Base-by-base conservation (phyloP, 1,140 invertebrate genomes). In the Caenorhabditis remanei region DNA sequence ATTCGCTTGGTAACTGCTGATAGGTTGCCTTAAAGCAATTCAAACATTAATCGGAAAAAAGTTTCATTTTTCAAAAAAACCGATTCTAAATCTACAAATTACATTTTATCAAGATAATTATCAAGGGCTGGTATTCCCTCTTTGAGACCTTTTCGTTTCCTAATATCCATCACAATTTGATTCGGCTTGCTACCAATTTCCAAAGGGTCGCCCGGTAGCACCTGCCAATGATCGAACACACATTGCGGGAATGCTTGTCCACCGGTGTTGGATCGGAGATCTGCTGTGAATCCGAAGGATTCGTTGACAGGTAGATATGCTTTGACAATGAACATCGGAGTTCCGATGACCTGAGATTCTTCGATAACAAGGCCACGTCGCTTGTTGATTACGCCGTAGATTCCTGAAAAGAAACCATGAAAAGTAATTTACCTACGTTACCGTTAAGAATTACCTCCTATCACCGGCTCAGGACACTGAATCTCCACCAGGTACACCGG, bases 191-290 rank as follows among this genome's bases (percentile, higher is more conserved):
- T 95, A 86, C 94, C 93, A 24, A 94, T 65, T 89, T 98, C 97
- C 91, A 95, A 94, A 87, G 97, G 97, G 93, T 99, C 97, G 92
- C 97, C 98, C 89, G 97, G 96, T 92, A 99, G 94, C 84, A 99
- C 94, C 94, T 99, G 97, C 98, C 98, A 99, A 93, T 99, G 98
- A 93, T 99, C 98, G 93, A 99, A 99, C 90, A 99, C 98, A 94
- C 98, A 99, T 94, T 99, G 98, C 92, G 98, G 98, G 96, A 99
- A 99, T 90, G 98, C 98, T 94, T 99, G 98, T 65, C 98, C 98
- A 90, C 97, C 97, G 87, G 98, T 99, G 94, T 98, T 97, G 92
- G 97, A 98, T 92, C 98, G 95, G 88, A 99, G 94, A 94, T 99
- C 97, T 92, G 97, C 97, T 87, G 98, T 99, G 94, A 99, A 99